Evolutionary conservation across 2,797 vertebrate species (phyloP).

Genomic region (Rachycentron canadum): DNA sequence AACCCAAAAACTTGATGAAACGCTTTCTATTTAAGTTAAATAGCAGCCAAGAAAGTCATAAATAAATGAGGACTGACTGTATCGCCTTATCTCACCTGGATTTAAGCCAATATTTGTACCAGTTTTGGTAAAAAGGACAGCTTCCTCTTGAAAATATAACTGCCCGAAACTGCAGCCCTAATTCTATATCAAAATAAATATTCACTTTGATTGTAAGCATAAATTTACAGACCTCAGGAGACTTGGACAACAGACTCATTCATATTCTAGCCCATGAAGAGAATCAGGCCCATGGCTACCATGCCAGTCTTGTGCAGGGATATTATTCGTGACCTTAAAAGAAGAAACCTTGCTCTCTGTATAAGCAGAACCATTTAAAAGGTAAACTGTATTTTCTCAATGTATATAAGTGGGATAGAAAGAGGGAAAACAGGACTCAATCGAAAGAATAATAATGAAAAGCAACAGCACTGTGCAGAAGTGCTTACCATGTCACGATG

Average conservation of each 20-base stretch:
- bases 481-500: background rate
- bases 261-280: background rate
- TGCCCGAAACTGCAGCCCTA: background rate
- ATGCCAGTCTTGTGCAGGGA: background rate
- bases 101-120: background rate
- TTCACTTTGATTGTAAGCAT: background rate
- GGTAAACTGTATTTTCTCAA: background rate
- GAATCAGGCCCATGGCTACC: background rate
- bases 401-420: background rate
- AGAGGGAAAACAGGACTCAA: background rate
- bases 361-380: background rate
- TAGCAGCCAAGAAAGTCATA: background rate
- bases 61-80: background rate
- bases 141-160: background rate
- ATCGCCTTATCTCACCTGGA: background rate
- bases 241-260: background rate
- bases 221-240: background rate
- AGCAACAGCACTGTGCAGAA: background rate
- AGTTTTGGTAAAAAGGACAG: background rate
- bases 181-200: background rate
- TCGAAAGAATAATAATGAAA: background rate
- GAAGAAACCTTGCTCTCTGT: background rate
- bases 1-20: background rate
- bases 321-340: background rate
- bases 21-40: slow-evolving; percentile 4